Evolutionary conservation across 2,888 invertebrate genomes (phyloP), one percentile per base, ranked within the genome.

Genomic region (Pimpla rufipes): DNA sequence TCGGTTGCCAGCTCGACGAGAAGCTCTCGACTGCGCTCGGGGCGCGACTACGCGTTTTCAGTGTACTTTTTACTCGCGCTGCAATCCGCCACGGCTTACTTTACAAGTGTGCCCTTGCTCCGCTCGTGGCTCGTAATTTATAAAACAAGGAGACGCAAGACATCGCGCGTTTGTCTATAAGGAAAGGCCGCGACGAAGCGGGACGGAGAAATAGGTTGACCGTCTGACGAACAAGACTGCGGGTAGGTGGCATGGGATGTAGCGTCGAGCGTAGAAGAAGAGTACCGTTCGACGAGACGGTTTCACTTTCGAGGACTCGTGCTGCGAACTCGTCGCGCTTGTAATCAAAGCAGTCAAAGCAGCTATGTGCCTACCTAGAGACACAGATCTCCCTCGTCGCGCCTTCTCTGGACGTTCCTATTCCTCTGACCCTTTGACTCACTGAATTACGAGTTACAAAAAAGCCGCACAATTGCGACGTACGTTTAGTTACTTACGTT

Each of bases 231-330:
- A 52, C 67, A 52, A 55, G 8, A 21, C 21, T 21, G 52, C 10
- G 23, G 13, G 16, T 40, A 16, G 42, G 40, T 37, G 18, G 62
- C 21, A 57, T 66, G 67, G 18, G 68, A 50, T 59, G 29, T 5
- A 21, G 71, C n/a, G 45, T 29, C 47, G 47, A 77, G 23, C 57
- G 21, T 29, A 29, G 29, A n/a, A 50, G 64, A 16, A 5, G 16
- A 37, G 50, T 55, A 55, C 89, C 89, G 90, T 88, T 88, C 84
- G 64, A 75, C 78, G 85, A 81, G 86, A 88, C 87, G 88, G 88
- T 91, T 91, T 89, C 91, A 91, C 91, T 91, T 89, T 91, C 87
- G 84, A 87, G 66, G 35, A 68, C 74, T 77, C 73, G 67, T 83
- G 77, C 50, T 66, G 80, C 67, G 57, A 62, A 77, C 66, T 77